Base-by-base conservation (phyloP, 1,140 invertebrate species). In the Piezodorus guildinii region DNA sequence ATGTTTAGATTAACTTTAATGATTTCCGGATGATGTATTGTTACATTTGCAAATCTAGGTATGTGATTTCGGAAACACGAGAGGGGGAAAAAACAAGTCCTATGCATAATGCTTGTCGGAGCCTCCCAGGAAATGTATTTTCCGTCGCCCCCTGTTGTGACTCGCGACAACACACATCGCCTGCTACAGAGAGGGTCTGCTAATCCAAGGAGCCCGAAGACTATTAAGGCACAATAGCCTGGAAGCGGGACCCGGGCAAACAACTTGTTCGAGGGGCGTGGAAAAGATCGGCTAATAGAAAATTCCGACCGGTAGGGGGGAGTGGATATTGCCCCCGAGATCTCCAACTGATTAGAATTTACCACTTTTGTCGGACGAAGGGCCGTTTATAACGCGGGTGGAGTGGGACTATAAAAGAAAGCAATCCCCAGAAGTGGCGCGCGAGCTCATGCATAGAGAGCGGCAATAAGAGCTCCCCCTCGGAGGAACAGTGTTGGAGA, bases 391-490 rank as follows among this genome's bases (percentile, higher is more conserved):
- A 56, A 56, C 52, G 9, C 19, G 17, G 15, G 21, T 6, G 52
- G 19, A 19, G 17, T 25, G 52, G 52, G 52, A 19, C 14, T 56
- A 56, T 56, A 56, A 56, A 56, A 56, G 52, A 56, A 56, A 14
- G 52, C 52, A 56, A 56, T 56, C 23, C 52, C 2, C 12, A 6
- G 23, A 15, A 10, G 52, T 10, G 17, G 19, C 2, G 23, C 2
- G 52, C 2, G 52, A 56, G 15, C 52, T 56, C 52, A 56, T 56
- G 52, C 52, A 56, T 56, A 56, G 52, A 56, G 23, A 56, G 52
- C 17, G 52, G 52, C 52, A 16, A 21, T 17, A 49, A 17, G 46
- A n/a, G n/a, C n/a, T n/a, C 19, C 19, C 12, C 46, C 17, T 25
- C 23, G 52, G 52, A 56, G n/a, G n/a, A 25, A 56, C 17, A 21